Evolutionary conservation across 2,113 vertebrate species (phyloP).

Genomic region (Noturus placidus): DNA sequence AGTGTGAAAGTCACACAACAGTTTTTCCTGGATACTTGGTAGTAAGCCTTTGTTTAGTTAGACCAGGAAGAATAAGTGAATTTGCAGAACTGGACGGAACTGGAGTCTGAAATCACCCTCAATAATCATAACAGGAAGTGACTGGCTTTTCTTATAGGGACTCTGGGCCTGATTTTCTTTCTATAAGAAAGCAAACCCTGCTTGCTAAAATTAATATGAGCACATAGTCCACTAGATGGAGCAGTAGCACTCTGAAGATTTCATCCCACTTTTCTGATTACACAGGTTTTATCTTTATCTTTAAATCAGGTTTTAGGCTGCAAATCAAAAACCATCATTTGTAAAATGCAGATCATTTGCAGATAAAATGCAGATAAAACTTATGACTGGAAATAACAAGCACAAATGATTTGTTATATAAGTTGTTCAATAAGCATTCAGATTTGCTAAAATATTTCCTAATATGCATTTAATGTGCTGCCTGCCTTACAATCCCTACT

Average conservation of each 20-base stretch:
- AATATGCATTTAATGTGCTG: background rate
- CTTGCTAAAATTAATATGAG: background rate
- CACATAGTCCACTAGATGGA: slow-evolving; percentile 21
- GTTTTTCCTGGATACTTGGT: background rate
- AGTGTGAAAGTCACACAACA: background rate
- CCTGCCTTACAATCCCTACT: background rate
- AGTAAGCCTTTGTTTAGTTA: background rate
- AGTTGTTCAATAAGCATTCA: slow-evolving; percentile 11
- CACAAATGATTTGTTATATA: background rate
- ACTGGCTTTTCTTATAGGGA: background rate
- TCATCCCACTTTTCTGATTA: background rate
- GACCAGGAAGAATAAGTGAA: background rate
- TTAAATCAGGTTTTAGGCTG: slow-evolving; percentile 4
- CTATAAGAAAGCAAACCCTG: background rate
- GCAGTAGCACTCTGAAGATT: background rate
- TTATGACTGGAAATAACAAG: background rate
- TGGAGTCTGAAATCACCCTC: background rate
- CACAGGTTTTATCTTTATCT: background rate
- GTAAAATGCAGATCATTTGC: background rate
- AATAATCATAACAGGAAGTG: background rate
- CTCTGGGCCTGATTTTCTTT: background rate
- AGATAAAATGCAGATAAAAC: background rate
- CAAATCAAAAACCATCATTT: background rate
- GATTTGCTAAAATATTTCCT: slow-evolving; percentile 16
- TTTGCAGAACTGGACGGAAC: background rate